Evolutionary conservation across 1,140 invertebrate genomes (phyloP).

Genomic region (Ladona fulva): DNA sequence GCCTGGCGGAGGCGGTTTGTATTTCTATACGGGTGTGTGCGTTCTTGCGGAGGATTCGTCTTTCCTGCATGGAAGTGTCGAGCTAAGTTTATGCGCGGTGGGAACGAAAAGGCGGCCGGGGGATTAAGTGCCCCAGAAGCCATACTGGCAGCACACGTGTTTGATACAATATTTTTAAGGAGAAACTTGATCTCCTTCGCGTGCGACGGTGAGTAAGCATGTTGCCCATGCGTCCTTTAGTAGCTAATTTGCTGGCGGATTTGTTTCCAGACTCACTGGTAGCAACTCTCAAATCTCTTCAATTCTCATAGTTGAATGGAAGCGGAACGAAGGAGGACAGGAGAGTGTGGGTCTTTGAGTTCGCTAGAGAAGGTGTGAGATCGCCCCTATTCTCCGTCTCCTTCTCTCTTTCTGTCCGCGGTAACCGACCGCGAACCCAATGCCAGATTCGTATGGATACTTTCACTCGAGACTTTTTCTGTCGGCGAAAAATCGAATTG

Average conservation of each 20-base stretch:
- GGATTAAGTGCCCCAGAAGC: background rate
- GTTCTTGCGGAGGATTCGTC: too few relatives aligned
- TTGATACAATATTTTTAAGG: background rate
- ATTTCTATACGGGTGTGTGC: too few relatives aligned
- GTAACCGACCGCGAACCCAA: background rate
- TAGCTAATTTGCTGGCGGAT: background rate
- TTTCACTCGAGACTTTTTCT: too few relatives aligned
- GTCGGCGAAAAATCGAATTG: too few relatives aligned
- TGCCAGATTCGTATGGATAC: too few relatives aligned
- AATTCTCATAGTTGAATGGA: background rate
- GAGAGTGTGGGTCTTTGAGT: too few relatives aligned
- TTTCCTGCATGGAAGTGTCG: background rate
- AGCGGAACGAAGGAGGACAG: background rate
- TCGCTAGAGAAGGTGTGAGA: too few relatives aligned
- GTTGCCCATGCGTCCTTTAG: background rate
- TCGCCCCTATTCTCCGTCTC: too few relatives aligned
- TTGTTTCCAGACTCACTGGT: background rate
- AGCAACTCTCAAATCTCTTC: background rate
- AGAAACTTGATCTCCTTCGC: background rate
- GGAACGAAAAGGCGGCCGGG: background rate
- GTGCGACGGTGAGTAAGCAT: background rate
- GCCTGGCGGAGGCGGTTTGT: too few relatives aligned
- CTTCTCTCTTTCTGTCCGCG: background rate
- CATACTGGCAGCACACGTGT: background rate
- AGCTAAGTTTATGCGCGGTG: background rate